Evolutionary conservation across 2,888 invertebrate species (phyloP), one percentile per base, ranked within the genome.

Genomic region (Drosophila longiperda): DNA sequence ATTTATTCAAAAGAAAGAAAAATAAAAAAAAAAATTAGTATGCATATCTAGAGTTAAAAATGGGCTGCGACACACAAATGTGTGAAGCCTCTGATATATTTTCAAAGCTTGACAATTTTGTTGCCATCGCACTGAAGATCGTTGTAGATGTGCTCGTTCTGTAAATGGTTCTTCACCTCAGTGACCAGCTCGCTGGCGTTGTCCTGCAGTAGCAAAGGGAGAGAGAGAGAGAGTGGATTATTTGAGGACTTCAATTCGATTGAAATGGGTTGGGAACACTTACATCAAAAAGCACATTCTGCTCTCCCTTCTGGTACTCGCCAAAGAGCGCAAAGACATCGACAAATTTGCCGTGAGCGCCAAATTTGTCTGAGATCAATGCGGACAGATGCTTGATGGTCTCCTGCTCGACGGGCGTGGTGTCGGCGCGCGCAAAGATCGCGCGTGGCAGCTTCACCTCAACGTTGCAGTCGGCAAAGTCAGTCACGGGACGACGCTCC

Each of bases 301-400:
- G 75, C 20, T 89, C 65, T 36, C 88, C 91, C 64, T 79, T 68
- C 60, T 91, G 88, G 66, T 89, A 93, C 68, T 91, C 88, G 3
- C 91, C 92, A 60, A 93, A 93, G 53, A 93, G 67, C 3, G 91
- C 86, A 70, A 93, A 93, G 12, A 93, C 93, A 87, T 93, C 93
- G 54, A 91, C 78, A 36, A 91, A 54, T 68, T 90, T 91, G 50
- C 90, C 91, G 7, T 60, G 65, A 50, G 84, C 86, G 0, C 93
- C 93, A 29, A 93, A 93, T 54, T 90, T 89, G 11, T 90, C 82
- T 9, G 93, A 92, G 34, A 93, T 75, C 5, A 91, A 85, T 9
- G 89, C 64, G 61, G 91, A 92, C 62, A 92, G 87, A 76, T 93
- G 93, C 66, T 92, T 90, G 49, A 92, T 75, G 40, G 91, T 92